Percentiles rank a stretch among this genome's conserved stretches.
These are phyloP conservation scores for Eolophus roseicapilla DNA, from an alignment of 2,113 vertebrate genomes.

Conservation along the genomic window DNA sequence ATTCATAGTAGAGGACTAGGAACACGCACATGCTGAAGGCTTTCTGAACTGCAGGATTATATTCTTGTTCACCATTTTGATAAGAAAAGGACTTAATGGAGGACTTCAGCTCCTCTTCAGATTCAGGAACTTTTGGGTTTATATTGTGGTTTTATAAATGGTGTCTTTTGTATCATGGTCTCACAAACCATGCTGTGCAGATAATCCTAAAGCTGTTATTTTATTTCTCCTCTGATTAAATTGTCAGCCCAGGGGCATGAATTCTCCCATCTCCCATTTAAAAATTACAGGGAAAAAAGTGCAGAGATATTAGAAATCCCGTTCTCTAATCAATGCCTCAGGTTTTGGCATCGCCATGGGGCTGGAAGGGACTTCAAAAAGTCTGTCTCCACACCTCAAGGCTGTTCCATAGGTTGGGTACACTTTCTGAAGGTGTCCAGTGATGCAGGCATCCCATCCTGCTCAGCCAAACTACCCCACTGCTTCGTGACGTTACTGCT, in stretches of 20 bases:
- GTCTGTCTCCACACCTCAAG: neutral
- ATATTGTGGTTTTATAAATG: neutral
- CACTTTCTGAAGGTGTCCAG: neutral
- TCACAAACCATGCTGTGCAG: neutral
- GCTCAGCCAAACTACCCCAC: neutral
- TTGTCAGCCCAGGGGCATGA: neutral
- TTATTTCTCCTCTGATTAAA: neutral
- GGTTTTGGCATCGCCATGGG: neutral
- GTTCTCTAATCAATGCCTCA: neutral
- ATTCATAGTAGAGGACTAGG: neutral
- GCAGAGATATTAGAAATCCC: neutral
- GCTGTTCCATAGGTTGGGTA: neutral
- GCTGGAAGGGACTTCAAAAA: neutral
- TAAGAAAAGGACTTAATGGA: neutral
- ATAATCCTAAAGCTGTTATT: neutral
- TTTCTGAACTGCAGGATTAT: neutral
- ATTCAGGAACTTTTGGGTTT: neutral
- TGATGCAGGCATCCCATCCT: neutral
- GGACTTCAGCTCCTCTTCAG: neutral
- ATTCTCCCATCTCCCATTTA: neutral
- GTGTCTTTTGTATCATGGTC: neutral
- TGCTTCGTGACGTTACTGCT: neutral
- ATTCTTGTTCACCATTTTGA: neutral
- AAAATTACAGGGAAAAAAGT: neutral
- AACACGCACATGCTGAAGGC: neutral